Conservation (phyloP, 2,888 invertebrate genomes). For the Ptilodon capucinus region DNA sequence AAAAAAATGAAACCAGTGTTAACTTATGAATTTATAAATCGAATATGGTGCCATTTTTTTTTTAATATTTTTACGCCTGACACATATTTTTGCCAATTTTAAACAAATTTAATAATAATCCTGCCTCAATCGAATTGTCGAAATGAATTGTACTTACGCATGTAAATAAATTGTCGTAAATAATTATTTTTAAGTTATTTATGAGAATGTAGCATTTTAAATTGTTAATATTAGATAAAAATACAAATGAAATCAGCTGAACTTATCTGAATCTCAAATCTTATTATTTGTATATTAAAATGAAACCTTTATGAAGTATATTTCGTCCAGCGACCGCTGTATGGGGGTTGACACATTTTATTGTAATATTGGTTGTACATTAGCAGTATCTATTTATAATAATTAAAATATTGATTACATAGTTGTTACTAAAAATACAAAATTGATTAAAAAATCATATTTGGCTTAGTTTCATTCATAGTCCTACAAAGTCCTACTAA, state of each 20-base stretch:
- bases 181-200: slow-evolving; percentile 74
- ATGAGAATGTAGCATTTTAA: slow-evolving; percentile 75
- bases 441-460: slow-evolving; percentile 66
- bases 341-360: slow-evolving; percentile 66
- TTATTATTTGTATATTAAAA: slow-evolving; percentile 64
- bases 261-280: slow-evolving; percentile 77
- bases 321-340: slow-evolving; percentile 72
- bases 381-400: slow-evolving; percentile 79
- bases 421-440: slow-evolving; percentile 82
- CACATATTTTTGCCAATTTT: slow-evolving; percentile 48
- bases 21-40: slow-evolving; percentile 49
- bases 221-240: slow-evolving; percentile 62
- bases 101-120: slow-evolving; percentile 40
- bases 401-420: slow-evolving; percentile 75
- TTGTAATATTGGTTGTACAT: slow-evolving; percentile 73
- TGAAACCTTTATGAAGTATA: slow-evolving; percentile 73
- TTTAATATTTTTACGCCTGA: slow-evolving; percentile 59
- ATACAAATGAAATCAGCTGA: slow-evolving; percentile 78
- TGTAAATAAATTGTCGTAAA: slow-evolving; percentile 72
- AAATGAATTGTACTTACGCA: slow-evolving; percentile 62
- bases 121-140: slow-evolving; percentile 48
- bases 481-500: no score
- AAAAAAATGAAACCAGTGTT: slow-evolving; percentile 45
- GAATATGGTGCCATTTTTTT: slow-evolving; percentile 65
- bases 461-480: slow-evolving; percentile 34